Percentiles rank a stretch among this genome's conserved stretches.
Evolutionary conservation across 1,140 invertebrate species (phyloP).

Genomic region (Potamilus streckersoni): DNA sequence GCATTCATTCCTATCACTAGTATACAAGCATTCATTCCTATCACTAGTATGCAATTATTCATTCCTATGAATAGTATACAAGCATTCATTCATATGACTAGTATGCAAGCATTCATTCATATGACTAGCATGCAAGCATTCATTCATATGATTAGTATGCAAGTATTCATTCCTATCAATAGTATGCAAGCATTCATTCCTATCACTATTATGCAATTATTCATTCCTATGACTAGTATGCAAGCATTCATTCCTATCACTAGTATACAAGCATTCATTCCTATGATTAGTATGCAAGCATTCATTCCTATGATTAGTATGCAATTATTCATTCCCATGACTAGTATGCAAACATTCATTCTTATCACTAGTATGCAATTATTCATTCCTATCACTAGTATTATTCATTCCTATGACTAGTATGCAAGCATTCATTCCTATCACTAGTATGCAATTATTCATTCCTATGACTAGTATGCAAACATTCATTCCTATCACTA

Average conservation of each 20-base stretch:
- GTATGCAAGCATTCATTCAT: no score
- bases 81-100: constrained; percentile 53
- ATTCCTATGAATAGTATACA: no score
- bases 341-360: constrained; percentile 75
- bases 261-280: no score
- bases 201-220: not conserved
- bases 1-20: no score
- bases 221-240: constrained; percentile 65
- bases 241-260: constrained; percentile 69
- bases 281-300: constrained; percentile 78
- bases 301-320: not conserved
- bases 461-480: not conserved
- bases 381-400: no score
- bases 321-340: no score
- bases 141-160: not conserved
- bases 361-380: not conserved
- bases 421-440: no score
- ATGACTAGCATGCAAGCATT: constrained; percentile 78
- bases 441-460: constrained; percentile 77
- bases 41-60: not conserved
- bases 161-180: no score
- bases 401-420: constrained; percentile 1
- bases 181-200: constrained; percentile 73
- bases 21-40: constrained; percentile 70
- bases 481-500: no score